Evolutionary conservation across 2,113 vertebrate species (phyloP).

Genomic region (Larimichthys crocea): DNA sequence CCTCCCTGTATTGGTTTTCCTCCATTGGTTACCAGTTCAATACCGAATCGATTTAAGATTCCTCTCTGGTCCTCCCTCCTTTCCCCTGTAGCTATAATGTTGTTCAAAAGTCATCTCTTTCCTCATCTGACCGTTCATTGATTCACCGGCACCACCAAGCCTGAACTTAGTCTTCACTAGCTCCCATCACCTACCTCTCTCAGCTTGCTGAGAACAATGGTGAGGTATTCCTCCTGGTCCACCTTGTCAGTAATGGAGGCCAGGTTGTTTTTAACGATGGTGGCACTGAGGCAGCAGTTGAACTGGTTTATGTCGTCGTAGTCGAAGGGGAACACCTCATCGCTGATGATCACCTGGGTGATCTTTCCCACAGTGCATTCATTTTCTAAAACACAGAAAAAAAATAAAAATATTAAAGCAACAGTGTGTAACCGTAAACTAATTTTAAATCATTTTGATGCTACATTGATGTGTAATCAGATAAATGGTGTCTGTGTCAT

Average conservation of each 20-base stretch:
- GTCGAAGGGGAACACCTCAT: conserved; percentile 73
- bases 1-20: too few species aligned
- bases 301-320: conserved; percentile 76
- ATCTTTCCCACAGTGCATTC: conserved; percentile 73
- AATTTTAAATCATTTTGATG: too few species aligned
- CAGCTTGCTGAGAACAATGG: conserved; percentile 78
- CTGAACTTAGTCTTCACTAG: not conserved
- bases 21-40: too few species aligned
- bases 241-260: conserved; percentile 62
- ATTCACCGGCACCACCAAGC: not conserved
- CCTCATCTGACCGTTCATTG: too few species aligned
- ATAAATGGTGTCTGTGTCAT: too few species aligned
- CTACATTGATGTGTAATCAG: too few species aligned
- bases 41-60: too few species aligned
- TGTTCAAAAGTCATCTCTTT: too few species aligned
- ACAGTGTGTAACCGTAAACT: too few species aligned
- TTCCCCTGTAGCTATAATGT: too few species aligned
- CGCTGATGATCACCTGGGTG: conserved; percentile 65
- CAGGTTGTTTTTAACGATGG: conserved; percentile 73
- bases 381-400: conserved; percentile 19
- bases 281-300: conserved; percentile 72
- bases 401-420: not conserved
- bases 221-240: conserved; percentile 56
- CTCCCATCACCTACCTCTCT: conserved; percentile 67
- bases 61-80: too few species aligned